Percentiles rank a stretch among this genome's conserved stretches.
phyloP scores from a whole-genome alignment of 1,140 invertebrate genomes.

The Nilaparvata lugens region DNA sequence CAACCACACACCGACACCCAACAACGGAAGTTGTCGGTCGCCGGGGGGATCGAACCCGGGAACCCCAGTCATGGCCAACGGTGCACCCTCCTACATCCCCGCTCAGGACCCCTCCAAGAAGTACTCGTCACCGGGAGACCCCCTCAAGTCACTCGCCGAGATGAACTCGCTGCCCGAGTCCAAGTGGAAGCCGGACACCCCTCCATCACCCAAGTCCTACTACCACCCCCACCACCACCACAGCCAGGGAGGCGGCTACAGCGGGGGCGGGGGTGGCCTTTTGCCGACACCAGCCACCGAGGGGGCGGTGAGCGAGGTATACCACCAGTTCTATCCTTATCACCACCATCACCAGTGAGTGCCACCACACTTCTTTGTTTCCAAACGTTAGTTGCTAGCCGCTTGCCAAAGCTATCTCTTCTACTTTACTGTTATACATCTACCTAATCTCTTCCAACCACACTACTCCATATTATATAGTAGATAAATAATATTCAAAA shows the following conservation, averaged over 20 bases:
- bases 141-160: slow-evolving; percentile 48
- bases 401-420: neutral
- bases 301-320: slow-evolving; percentile 45
- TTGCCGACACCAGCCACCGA: slow-evolving; percentile 25
- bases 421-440: too few relatives aligned
- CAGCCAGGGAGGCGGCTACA: slow-evolving; percentile 12
- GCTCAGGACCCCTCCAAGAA: slow-evolving; percentile 15
- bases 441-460: too few relatives aligned
- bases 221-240: slow-evolving; percentile 33
- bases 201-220: slow-evolving; percentile 33
- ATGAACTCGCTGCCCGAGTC: slow-evolving; percentile 44
- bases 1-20: slow-evolving; percentile 35
- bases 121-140: slow-evolving; percentile 33
- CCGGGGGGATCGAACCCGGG: slow-evolving; percentile 22
- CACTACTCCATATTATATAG: too few relatives aligned
- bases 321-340: slow-evolving; percentile 54
- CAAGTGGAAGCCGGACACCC: slow-evolving; percentile 39
- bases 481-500: too few relatives aligned
- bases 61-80: slow-evolving; percentile 22
- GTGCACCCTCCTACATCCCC: slow-evolving; percentile 23
- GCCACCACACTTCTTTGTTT: slow-evolving; percentile 15
- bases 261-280: slow-evolving; percentile 18
- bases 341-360: slow-evolving; percentile 52
- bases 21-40: slow-evolving; percentile 24
- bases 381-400: slow-evolving; percentile 3